Conservation (phyloP, 2,797 vertebrate species). For the Coluber constrictor region DNA sequence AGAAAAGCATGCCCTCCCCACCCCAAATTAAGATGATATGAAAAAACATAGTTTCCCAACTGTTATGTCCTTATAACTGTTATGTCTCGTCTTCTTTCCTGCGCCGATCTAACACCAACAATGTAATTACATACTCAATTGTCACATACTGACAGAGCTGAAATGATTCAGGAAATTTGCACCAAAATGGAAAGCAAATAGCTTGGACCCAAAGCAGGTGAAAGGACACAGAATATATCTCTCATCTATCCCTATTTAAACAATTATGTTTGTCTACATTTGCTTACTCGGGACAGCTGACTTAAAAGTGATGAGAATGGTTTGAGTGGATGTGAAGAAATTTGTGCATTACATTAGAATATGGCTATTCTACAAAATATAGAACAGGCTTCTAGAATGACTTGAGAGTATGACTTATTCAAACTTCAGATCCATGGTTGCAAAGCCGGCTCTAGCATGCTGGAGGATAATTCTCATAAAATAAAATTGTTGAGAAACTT, state of each 20-base stretch:
- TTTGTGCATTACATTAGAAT: neutral
- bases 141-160: neutral
- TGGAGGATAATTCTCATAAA: fast-evolving
- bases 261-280: neutral
- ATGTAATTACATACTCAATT: neutral
- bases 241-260: neutral
- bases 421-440: slow-evolving; percentile 14
- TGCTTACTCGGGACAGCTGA: neutral
- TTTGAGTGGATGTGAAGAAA: neutral
- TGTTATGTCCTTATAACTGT: too few species aligned
- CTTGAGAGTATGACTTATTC: neutral
- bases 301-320: neutral
- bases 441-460: neutral
- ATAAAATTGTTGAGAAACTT: neutral
- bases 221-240: neutral
- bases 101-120: too few species aligned
- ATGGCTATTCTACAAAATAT: neutral
- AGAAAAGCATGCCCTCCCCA: too few species aligned
- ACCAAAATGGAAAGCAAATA: neutral
- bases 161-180: neutral
- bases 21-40: too few species aligned
- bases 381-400: neutral
- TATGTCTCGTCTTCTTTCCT: too few species aligned
- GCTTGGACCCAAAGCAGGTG: neutral
- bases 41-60: neutral